phyloP scores from a whole-genome alignment of 2,113 vertebrate genomes.

The Glaucomys volans region DNA sequence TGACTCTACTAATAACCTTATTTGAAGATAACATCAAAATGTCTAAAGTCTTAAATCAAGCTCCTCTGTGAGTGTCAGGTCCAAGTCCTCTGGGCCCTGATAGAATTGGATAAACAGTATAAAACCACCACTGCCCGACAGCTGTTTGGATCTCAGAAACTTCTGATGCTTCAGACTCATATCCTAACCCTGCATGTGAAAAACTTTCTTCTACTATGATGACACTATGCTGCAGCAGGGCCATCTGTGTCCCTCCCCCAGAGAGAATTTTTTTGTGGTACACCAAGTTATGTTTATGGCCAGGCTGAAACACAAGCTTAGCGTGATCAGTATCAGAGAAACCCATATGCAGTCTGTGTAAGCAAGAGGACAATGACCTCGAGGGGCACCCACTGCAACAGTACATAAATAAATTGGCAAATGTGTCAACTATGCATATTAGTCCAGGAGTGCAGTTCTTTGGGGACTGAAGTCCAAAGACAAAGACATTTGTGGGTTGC shows the following conservation, averaged over 20 bases:
- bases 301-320: slow-evolving; percentile 34
- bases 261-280: slow-evolving; percentile 52
- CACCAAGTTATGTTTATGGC: slow-evolving; percentile 46
- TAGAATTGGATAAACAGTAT: not conserved
- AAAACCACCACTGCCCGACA: not conserved
- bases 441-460: slow-evolving; percentile 68
- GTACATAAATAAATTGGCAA: slow-evolving; percentile 71
- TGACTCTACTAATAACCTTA: not conserved
- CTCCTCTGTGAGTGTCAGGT: not conserved
- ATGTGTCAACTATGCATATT: slow-evolving; percentile 57
- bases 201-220: slow-evolving; percentile 7
- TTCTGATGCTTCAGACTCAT: not conserved
- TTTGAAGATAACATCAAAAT: not conserved
- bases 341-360: slow-evolving; percentile 60
- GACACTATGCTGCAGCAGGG: not conserved
- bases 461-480: slow-evolving; percentile 74
- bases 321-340: slow-evolving; percentile 72
- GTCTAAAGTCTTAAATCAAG: not conserved
- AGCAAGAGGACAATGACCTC: slow-evolving; percentile 68
- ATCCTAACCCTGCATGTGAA: slow-evolving; percentile 31
- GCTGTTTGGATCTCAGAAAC: slow-evolving; percentile 55
- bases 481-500: slow-evolving; percentile 63
- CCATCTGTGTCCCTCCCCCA: slow-evolving; percentile 54
- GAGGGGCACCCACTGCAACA: slow-evolving; percentile 23
- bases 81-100: not conserved